These are phyloP conservation scores for Phataginus tricuspis DNA, from an alignment of 2,797 vertebrate genomes.

Conservation along the genomic window DNA sequence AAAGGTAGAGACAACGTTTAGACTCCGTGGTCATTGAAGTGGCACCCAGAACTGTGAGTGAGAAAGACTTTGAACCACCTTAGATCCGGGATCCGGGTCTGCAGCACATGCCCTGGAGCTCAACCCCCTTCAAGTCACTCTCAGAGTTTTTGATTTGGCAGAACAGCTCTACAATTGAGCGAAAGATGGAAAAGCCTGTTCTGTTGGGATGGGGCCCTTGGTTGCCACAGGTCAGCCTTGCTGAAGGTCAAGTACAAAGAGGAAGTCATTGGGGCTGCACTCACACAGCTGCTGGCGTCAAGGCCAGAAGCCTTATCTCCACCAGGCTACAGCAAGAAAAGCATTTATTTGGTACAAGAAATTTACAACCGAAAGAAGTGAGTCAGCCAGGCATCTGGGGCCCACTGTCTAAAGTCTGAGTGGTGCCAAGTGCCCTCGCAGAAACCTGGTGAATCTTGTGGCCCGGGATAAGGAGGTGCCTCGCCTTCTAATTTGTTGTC, in stretches of 20 bases:
- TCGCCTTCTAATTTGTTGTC: background rate
- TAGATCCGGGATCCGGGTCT: fast-evolving
- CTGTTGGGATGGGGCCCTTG: too few species aligned
- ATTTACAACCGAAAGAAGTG: background rate
- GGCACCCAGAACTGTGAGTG: background rate
- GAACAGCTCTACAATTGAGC: too few species aligned
- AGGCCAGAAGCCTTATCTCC: fast-evolving
- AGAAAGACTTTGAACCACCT: background rate
- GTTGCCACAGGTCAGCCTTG: background rate
- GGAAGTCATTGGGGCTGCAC: fast-evolving
- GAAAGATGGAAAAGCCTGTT: background rate
- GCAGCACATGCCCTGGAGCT: fast-evolving
- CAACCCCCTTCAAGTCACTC: fast-evolving
- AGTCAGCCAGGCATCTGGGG: background rate
- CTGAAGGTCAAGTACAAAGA: fast-evolving
- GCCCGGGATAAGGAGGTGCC: background rate
- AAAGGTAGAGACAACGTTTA: background rate
- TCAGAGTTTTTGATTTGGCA: background rate
- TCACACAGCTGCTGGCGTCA: background rate
- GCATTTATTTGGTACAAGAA: background rate
- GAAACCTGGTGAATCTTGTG: background rate
- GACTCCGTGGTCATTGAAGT: too few species aligned
- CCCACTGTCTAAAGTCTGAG: background rate
- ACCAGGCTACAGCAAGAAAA: background rate
- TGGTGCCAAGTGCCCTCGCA: fast-evolving